phyloP scores from a whole-genome alignment of 2,797 vertebrate species.

The Mallotus villosus region DNA sequence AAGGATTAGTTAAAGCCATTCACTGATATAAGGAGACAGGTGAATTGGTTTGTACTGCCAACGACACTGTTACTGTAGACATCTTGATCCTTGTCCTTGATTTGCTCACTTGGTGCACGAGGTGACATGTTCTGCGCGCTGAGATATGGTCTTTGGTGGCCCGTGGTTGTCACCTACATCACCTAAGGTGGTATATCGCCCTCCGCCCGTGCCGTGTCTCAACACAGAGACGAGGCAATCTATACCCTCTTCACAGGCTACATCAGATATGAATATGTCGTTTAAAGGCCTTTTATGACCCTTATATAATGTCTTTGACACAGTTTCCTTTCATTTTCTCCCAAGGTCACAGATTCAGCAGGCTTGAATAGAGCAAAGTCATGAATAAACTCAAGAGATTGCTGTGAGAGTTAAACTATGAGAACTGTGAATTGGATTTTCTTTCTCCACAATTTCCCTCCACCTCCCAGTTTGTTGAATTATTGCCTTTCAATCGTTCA shows the following conservation, averaged over 20 bases:
- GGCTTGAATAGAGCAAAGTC: conserved; percentile 6
- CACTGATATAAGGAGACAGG: too few relatives aligned
- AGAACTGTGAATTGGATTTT: not conserved
- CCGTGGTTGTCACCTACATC: conserved; percentile 47
- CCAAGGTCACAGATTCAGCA: conserved; percentile 28
- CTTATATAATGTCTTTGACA: conserved; percentile 52
- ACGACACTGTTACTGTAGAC: conserved; percentile 41
- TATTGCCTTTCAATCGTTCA: too few relatives aligned
- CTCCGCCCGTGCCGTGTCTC: conserved; percentile 37
- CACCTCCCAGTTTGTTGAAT: too few relatives aligned
- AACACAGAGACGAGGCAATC: conserved; percentile 43
- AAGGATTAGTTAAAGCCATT: too few relatives aligned
- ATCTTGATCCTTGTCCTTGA: conserved; percentile 46
- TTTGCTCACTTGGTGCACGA: conserved; percentile 44
- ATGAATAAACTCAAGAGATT: conserved; percentile 9
- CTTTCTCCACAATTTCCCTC: not conserved
- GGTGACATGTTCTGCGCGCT: conserved; percentile 38
- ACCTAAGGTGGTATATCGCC: conserved; percentile 55
- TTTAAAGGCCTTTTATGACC: conserved; percentile 44
- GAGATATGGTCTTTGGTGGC: conserved; percentile 39
- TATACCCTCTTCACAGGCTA: conserved; percentile 44
- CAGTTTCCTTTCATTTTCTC: conserved; percentile 18
- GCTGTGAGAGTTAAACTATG: conserved; percentile 21
- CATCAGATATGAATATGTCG: conserved; percentile 48
- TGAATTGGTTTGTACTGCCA: conserved; percentile 2